A percentile compares a stretch with the other conserved stretches of the same genome.
Conservation (phyloP, 2,888 invertebrate genomes). For the Capitulum mitella region DNA sequence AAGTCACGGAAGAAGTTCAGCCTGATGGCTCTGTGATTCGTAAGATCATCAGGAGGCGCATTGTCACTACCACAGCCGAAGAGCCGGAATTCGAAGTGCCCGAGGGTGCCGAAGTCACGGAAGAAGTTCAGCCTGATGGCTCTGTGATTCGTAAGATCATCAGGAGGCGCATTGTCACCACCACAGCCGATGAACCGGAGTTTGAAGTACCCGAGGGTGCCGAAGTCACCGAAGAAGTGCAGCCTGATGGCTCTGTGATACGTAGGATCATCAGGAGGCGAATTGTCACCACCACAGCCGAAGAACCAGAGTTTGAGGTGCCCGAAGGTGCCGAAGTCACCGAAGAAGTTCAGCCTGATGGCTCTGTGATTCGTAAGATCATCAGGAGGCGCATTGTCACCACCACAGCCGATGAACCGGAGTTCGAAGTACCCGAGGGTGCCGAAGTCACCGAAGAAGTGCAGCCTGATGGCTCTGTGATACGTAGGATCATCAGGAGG, state of each 20-base stretch:
- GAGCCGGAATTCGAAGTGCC: background rate
- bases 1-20: background rate
- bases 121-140: too few relatives aligned
- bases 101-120: too few relatives aligned
- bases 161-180: too few relatives aligned
- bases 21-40: background rate
- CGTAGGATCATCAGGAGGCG: background rate
- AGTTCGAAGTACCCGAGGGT: background rate
- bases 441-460: background rate
- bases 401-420: background rate
- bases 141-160: too few relatives aligned
- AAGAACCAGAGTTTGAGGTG: too few relatives aligned
- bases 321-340: background rate
- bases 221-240: background rate
- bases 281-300: too few relatives aligned
- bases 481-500: background rate
- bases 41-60: background rate
- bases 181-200: too few relatives aligned
- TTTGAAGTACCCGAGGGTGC: background rate
- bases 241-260: background rate
- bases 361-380: background rate
- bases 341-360: background rate
- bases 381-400: background rate
- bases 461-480: background rate
- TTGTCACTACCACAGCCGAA: background rate